Percentiles rank a stretch among this genome's conserved stretches.
Evolutionary conservation across 2,113 vertebrate genomes (phyloP).

Genomic region (Colinus virginianus): DNA sequence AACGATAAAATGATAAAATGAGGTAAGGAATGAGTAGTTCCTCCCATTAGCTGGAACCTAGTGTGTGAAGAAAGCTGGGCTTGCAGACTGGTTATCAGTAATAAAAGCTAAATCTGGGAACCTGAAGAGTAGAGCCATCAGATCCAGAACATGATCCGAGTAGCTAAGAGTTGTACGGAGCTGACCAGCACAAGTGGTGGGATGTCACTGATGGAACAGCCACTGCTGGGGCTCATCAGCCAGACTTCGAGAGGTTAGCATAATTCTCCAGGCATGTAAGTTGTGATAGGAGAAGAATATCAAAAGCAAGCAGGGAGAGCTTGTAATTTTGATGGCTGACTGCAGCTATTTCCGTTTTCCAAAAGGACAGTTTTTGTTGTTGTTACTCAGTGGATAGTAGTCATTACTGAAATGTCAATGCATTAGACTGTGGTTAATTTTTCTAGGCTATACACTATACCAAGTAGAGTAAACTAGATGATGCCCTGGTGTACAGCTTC

Average conservation of each 20-base stretch:
- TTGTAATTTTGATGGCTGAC: background rate
- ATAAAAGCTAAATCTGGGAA: background rate
- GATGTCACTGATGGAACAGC: background rate
- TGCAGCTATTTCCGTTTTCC: background rate
- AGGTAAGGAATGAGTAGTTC: background rate
- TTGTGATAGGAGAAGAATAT: background rate
- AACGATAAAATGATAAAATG: background rate
- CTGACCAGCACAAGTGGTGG: background rate
- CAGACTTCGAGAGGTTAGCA: background rate
- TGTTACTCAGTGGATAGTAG: background rate
- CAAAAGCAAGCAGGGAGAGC: background rate
- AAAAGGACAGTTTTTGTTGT: background rate
- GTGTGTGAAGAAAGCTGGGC: background rate
- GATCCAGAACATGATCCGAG: accelerated
- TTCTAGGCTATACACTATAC: background rate
- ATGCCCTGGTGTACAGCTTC: background rate
- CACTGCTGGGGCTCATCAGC: background rate
- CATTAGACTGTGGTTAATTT: background rate
- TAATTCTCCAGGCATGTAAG: background rate
- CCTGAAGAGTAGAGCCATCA: accelerated
- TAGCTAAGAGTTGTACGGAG: background rate
- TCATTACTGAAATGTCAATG: background rate
- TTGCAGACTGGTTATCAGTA: background rate
- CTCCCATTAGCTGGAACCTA: background rate
- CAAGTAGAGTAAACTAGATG: background rate